Evolutionary conservation across 1,140 invertebrate genomes (phyloP).

Genomic region (Drosophila tristis): DNA sequence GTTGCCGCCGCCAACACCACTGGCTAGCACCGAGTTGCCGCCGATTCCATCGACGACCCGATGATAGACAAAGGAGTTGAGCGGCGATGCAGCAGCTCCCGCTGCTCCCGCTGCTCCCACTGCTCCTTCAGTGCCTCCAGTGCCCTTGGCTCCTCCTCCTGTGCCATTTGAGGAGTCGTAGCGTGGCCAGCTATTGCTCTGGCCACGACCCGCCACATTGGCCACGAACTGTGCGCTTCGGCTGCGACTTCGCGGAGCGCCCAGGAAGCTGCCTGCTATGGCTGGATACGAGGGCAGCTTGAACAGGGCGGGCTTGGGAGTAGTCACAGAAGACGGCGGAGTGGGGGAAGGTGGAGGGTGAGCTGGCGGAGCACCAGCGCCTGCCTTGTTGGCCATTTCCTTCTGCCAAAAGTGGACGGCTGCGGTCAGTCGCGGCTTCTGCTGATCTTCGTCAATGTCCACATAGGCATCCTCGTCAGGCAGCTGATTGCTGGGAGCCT

Average conservation of each 20-base stretch:
- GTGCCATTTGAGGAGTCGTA: constrained; percentile 13
- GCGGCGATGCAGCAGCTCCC: constrained; percentile 31
- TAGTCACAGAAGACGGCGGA: constrained; percentile 9
- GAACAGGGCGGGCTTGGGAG: constrained; percentile 62
- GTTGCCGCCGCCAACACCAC: constrained; percentile 35
- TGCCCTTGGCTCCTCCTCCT: constrained; percentile 10
- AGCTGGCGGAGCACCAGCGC: neutral
- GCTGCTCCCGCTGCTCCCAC: neutral
- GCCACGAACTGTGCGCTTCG: constrained; percentile 75
- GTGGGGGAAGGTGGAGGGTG: neutral
- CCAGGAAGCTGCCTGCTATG: constrained; percentile 63
- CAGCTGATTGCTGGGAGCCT: constrained; percentile 22
- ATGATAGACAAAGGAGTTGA: constrained; percentile 79
- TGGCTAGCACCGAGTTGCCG: constrained; percentile 18
- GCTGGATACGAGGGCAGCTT: constrained; percentile 73
- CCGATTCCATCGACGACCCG: constrained; percentile 63
- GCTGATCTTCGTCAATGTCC: neutral
- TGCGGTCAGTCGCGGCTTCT: neutral
- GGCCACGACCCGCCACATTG: constrained; percentile 64
- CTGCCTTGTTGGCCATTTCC: constrained; percentile 45
- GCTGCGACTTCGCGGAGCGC: constrained; percentile 72
- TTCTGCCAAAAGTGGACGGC: constrained; percentile 56
- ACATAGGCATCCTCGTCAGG: constrained; percentile 23
- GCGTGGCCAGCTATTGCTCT: constrained; percentile 42
- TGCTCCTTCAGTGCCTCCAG: neutral